Conservation (phyloP, 2,113 vertebrate genomes). For the Antidorcas marsupialis region DNA sequence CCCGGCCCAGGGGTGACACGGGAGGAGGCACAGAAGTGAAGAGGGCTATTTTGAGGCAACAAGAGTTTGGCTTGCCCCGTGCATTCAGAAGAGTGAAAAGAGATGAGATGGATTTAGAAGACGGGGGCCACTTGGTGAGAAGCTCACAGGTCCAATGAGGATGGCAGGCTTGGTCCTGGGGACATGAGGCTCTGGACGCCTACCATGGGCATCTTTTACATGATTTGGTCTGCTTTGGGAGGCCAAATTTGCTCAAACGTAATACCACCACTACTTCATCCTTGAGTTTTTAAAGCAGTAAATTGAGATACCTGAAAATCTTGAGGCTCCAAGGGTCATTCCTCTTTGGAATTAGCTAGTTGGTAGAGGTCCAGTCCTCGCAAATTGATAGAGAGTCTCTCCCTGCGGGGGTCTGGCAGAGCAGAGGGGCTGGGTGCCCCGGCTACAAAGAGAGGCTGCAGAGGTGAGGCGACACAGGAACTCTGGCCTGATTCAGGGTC, state of each 20-base stretch:
- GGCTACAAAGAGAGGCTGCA: neutral
- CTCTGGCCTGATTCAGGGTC: neutral
- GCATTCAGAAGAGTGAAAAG: too few relatives aligned
- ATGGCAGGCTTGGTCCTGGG: neutral
- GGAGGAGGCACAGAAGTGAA: fast-evolving
- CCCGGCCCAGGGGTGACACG: neutral
- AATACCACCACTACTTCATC: neutral
- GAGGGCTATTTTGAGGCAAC: neutral
- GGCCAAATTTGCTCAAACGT: neutral
- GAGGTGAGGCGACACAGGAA: neutral
- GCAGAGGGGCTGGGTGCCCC: too few relatives aligned
- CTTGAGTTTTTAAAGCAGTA: neutral
- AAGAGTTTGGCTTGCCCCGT: neutral
- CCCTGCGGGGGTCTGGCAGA: fast-evolving
- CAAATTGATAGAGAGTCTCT: neutral
- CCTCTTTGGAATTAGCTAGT: neutral
- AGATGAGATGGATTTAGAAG: neutral
- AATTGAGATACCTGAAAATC: neutral
- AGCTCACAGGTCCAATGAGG: neutral
- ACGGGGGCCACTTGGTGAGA: neutral
- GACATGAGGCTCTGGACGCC: too few relatives aligned
- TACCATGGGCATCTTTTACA: neutral
- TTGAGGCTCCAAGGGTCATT: neutral
- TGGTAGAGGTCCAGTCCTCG: too few relatives aligned
- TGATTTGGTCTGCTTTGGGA: neutral